Evolutionary conservation across 2,888 invertebrate genomes (phyloP).

Genomic region (Clivina fossor): DNA sequence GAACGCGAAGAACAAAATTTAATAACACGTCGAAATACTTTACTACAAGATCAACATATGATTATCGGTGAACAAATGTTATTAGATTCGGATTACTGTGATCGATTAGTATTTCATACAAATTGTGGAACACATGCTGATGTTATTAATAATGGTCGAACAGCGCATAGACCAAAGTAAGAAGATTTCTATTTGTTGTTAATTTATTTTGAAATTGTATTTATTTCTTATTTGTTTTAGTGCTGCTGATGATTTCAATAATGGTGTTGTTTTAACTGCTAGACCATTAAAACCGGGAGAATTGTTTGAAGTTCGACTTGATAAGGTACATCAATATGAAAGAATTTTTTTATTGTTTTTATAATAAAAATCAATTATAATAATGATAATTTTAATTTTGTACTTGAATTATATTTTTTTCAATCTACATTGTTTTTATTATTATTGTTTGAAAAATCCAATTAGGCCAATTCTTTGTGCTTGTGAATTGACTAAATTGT

Average conservation of each 20-base stretch:
- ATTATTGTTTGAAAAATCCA: too few relatives aligned
- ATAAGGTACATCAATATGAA: slow-evolving; percentile 51
- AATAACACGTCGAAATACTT: slow-evolving; percentile 67
- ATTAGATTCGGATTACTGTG: slow-evolving; percentile 58
- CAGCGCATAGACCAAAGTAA: slow-evolving; percentile 91
- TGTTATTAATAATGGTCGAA: slow-evolving; percentile 86
- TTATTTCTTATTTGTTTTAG: slow-evolving; percentile 59
- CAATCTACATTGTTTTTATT: too few relatives aligned
- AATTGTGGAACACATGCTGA: slow-evolving; percentile 92
- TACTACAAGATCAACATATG: slow-evolving; percentile 55
- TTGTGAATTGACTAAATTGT: too few relatives aligned
- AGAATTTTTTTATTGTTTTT: background rate
- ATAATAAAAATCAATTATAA: too few relatives aligned
- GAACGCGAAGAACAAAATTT: slow-evolving; percentile 76
- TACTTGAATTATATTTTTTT: too few relatives aligned
- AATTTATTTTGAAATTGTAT: background rate
- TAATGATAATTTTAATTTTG: too few relatives aligned
- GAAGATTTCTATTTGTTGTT: slow-evolving; percentile 39
- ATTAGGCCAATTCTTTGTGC: too few relatives aligned
- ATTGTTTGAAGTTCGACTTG: slow-evolving; percentile 88
- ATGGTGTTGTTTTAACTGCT: slow-evolving; percentile 88
- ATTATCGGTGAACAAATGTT: slow-evolving; percentile 40
- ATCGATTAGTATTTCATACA: slow-evolving; percentile 83
- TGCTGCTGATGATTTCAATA: slow-evolving; percentile 91
- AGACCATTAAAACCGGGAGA: slow-evolving; percentile 84